Percentiles rank a stretch among this genome's conserved stretches.
Conservation (phyloP, 2,797 vertebrate species). For the Leontocebus nigricollis region DNA sequence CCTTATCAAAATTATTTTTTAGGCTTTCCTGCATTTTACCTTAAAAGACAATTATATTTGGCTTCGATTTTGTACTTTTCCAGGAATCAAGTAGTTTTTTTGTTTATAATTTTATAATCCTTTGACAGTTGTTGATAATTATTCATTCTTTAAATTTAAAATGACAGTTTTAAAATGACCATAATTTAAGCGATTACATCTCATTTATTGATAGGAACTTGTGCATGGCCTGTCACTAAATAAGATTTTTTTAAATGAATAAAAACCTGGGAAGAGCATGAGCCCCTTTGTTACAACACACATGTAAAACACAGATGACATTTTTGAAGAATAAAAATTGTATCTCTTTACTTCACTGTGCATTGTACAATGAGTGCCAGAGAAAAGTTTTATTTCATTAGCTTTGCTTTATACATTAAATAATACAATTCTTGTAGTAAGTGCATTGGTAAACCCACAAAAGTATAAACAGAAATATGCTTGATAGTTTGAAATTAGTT, state of each 20-base stretch:
- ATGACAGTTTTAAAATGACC: background rate
- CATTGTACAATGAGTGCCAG: background rate
- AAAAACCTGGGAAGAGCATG: background rate
- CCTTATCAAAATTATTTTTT: background rate
- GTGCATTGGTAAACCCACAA: background rate
- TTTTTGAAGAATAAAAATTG: background rate
- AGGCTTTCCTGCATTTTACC: background rate
- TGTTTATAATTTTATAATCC: background rate
- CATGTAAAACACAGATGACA: background rate
- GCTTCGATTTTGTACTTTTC: background rate
- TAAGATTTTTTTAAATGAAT: background rate
- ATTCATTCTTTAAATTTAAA: background rate
- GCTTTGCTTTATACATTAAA: background rate
- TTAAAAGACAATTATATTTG: background rate
- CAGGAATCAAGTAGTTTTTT: background rate
- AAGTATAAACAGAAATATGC: background rate
- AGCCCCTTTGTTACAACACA: background rate
- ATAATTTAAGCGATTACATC: slow-evolving; percentile 8
- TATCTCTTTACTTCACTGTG: background rate
- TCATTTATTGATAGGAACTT: background rate
- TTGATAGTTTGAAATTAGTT: background rate
- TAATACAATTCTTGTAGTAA: background rate
- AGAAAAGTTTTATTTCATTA: background rate
- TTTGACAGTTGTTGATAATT: background rate
- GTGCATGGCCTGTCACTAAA: background rate